These are phyloP conservation scores for Seriola aureovittata DNA, from an alignment of 2,113 vertebrate species.

Conservation along the genomic window DNA sequence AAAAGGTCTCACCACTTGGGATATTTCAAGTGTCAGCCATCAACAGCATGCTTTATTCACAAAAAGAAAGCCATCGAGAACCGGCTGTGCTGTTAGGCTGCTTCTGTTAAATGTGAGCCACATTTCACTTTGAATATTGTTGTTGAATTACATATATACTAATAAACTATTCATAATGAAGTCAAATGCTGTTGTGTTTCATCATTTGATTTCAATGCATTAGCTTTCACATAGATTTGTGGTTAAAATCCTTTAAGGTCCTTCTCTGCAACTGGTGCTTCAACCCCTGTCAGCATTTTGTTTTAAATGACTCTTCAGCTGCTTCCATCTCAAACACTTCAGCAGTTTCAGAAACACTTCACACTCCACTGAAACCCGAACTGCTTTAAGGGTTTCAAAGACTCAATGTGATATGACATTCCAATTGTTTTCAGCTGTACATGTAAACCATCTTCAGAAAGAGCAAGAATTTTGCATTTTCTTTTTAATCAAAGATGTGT, in stretches of 20 bases:
- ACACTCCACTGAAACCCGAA: neutral
- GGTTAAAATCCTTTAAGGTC: neutral
- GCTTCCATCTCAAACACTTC: neutral
- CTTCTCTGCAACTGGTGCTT: neutral
- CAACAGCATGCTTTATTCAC: conserved; percentile 60
- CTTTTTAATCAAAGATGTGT: neutral
- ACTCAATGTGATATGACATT: neutral
- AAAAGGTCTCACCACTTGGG: conserved; percentile 83
- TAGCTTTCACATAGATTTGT: neutral
- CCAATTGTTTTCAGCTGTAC: neutral
- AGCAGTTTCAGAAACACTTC: neutral
- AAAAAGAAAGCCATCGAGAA: conserved; percentile 19
- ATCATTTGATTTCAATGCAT: neutral
- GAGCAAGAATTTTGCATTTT: neutral
- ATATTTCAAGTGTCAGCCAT: conserved; percentile 68
- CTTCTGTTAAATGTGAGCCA: conserved; percentile 20
- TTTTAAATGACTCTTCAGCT: neutral
- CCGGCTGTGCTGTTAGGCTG: neutral
- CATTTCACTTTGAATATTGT: conserved; percentile 25
- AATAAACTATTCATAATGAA: neutral
- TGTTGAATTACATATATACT: neutral
- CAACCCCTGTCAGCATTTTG: neutral
- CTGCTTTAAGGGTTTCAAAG: neutral
- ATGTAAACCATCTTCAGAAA: no score
- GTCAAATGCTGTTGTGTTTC: neutral